Percentiles rank a stretch among this genome's conserved stretches.
These are phyloP conservation scores for Odontesthes bonariensis DNA, from an alignment of 2,113 vertebrate species.

Conservation along the genomic window DNA sequence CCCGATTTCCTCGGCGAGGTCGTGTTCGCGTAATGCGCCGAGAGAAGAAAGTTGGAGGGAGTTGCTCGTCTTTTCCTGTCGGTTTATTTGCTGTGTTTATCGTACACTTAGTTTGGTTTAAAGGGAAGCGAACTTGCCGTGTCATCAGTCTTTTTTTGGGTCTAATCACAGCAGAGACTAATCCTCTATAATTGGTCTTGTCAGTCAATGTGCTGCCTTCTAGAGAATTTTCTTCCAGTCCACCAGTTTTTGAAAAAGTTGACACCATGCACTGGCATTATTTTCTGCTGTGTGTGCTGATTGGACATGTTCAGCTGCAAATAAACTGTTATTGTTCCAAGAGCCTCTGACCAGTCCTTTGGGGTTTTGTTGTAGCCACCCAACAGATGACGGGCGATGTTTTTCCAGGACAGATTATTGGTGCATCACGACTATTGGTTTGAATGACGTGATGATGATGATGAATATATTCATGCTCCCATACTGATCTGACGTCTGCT, in stretches of 20 bases:
- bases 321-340: neutral
- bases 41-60: neutral
- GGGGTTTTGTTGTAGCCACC: neutral
- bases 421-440: conserved; percentile 13
- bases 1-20: conserved; percentile 28
- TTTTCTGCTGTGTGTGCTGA: conserved; percentile 4
- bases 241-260: conserved; percentile 14
- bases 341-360: neutral
- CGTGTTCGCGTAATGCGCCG: conserved; percentile 4
- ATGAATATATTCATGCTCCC: conserved; percentile 29
- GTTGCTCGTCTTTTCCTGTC: neutral
- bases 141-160: conserved; percentile 35
- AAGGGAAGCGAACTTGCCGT: conserved; percentile 21
- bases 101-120: conserved; percentile 13
- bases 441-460: conserved; percentile 12
- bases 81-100: neutral
- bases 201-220: conserved; percentile 42
- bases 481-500: conserved; percentile 28
- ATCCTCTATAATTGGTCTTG: conserved; percentile 60
- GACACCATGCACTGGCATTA: neutral
- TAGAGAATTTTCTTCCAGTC: conserved; percentile 42
- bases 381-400: conserved; percentile 30
- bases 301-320: neutral
- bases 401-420: conserved; percentile 22
- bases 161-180: conserved; percentile 37